Evolutionary conservation across 1,140 invertebrate species (phyloP).

Genomic region (Nebria ingens): DNA sequence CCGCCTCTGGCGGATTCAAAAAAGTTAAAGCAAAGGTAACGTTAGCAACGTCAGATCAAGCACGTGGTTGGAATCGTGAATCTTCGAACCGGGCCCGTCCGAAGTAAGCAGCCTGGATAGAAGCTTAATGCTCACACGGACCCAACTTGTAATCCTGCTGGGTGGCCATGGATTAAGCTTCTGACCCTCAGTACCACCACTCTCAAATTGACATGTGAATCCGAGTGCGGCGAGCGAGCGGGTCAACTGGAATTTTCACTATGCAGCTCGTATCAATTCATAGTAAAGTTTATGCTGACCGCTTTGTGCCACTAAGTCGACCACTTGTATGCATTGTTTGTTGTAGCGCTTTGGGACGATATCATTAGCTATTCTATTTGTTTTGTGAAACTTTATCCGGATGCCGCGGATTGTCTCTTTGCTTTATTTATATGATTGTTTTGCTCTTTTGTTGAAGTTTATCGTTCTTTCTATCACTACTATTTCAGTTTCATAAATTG

Average conservation of each 20-base stretch:
- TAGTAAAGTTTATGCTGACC: not conserved
- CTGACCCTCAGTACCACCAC: not conserved
- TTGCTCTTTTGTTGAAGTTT: not conserved
- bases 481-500: too few relatives aligned
- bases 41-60: not conserved
- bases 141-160: conserved; percentile 1
- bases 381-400: not conserved
- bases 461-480: too few relatives aligned
- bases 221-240: too few relatives aligned
- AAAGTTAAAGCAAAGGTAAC: not conserved
- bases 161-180: not conserved
- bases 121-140: not conserved
- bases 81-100: not conserved
- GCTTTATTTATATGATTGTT: too few relatives aligned
- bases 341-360: not conserved
- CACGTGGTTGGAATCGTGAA: not conserved
- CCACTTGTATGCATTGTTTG: not conserved
- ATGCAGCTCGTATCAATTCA: too few relatives aligned
- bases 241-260: too few relatives aligned
- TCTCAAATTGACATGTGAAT: not conserved
- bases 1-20: too few relatives aligned
- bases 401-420: too few relatives aligned
- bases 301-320: too few relatives aligned
- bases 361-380: not conserved
- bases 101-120: not conserved